Base-by-base conservation (phyloP, 2,113 vertebrate genomes). In the Megalops atlanticus region DNA sequence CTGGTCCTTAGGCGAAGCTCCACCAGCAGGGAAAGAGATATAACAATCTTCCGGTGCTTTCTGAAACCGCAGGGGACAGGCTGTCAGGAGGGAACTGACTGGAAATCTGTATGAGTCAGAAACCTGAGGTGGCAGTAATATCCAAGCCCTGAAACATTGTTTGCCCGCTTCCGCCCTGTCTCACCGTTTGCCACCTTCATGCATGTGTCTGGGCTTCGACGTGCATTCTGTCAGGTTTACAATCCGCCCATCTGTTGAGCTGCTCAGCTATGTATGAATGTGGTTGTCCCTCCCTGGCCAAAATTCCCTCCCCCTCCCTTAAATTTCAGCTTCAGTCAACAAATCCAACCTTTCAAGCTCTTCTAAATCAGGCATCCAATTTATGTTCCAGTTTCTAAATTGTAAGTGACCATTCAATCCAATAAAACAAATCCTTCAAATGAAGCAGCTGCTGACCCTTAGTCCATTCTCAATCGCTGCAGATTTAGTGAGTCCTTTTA, bases 11-110 rank as follows among this genome's bases (percentile, higher is more conserved):
- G 33, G 45, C 70, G 27, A 52, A 31, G 35, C 72, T 81, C 43
- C 1, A 31, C 47, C 71, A 74, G 49, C 27, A 52, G 35, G 79
- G 36, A 33, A 16, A 39, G 72, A 58, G 16, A 75, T 16, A 81
- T 64, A 8, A 64, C 33, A 24, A 18, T 74, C 43, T 58, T 74
- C 33, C 58, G 45, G 75, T 58, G 72, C n/a, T 41, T 81, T 74
- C 12, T 15, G 15, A 39, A 38, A 73, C 38, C 21, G 27, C 43
- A 38, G 12, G 41, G 70, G 33, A 70, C 24, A 47, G 21, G 24
- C 58, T 78, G 77, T 78, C 58, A 45, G 6, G 18, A 79, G 40
- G 27, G n/a, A 33, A 18, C 33, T 80, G 27, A 71, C 47, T 35
- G 24, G 33, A 72, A 71, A 6, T 47, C 18, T 49, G n/a, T 49